Conservation (phyloP, 1,140 invertebrate genomes). For the Leptinotarsa defecta region DNA sequence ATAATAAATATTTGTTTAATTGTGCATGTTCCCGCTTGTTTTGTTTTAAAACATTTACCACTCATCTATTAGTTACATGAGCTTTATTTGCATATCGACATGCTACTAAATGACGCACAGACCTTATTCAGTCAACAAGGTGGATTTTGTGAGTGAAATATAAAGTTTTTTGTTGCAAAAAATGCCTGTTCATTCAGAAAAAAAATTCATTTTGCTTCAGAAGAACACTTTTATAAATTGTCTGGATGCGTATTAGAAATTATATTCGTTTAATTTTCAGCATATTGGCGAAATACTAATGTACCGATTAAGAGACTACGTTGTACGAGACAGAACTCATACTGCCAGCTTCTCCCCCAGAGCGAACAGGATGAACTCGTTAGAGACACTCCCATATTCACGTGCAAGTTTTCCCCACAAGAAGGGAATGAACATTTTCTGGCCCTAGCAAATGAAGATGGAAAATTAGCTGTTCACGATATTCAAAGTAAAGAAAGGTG, state of each 20-base stretch:
- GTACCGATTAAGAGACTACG: conserved; percentile 26
- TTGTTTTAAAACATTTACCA: no score
- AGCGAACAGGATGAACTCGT: conserved; percentile 45
- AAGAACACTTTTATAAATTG: not conserved
- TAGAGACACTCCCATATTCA: conserved; percentile 62
- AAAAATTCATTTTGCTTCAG: not conserved
- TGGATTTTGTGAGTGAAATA: conserved; percentile 34
- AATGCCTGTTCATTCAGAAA: not conserved
- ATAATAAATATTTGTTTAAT: not conserved
- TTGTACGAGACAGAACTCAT: conserved; percentile 22
- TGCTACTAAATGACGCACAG: conserved; percentile 24
- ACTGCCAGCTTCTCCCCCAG: conserved; percentile 21
- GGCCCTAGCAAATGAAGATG: conserved; percentile 84
- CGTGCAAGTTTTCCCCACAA: conserved; percentile 66
- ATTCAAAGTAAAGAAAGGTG: conserved; percentile 45
- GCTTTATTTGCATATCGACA: conserved; percentile 10
- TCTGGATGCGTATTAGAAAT: not conserved
- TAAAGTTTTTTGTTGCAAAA: not conserved
- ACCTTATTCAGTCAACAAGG: conserved; percentile 32
- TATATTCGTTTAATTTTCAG: conserved; percentile 21
- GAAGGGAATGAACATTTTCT: conserved; percentile 65
- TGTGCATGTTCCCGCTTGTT: not conserved
- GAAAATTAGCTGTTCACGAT: conserved; percentile 69
- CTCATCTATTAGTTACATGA: not conserved
- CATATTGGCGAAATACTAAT: conserved; percentile 31